Conservation (phyloP, 2,797 vertebrate species). For the Holocentrus rufus region DNA sequence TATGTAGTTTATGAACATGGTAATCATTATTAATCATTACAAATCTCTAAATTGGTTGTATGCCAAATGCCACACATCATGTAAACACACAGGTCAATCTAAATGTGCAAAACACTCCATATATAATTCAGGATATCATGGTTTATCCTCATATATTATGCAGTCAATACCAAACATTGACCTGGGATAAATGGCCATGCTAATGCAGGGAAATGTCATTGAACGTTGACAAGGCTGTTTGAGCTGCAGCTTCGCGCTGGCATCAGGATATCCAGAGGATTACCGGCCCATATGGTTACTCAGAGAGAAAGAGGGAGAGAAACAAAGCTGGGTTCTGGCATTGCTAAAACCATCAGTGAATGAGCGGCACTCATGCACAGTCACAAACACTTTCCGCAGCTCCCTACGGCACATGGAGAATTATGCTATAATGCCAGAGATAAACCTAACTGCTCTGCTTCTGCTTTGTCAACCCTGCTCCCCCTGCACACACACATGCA, state of each 20-base stretch:
- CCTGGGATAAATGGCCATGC: slow-evolving; percentile 14
- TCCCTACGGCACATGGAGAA: slow-evolving; percentile 30
- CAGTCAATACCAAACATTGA: slow-evolving; percentile 42
- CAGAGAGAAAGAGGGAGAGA: slow-evolving; percentile 25
- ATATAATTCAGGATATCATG: background rate
- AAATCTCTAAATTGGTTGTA: background rate
- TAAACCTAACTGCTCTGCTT: slow-evolving; percentile 35
- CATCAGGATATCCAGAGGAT: slow-evolving; percentile 61
- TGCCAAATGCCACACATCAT: background rate
- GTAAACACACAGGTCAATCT: background rate
- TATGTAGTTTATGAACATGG: background rate
- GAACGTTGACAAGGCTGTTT: slow-evolving; percentile 44
- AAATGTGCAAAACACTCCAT: background rate
- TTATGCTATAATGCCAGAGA: slow-evolving; percentile 48
- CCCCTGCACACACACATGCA: background rate
- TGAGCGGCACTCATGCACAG: slow-evolving; percentile 58
- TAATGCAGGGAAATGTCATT: slow-evolving; percentile 10
- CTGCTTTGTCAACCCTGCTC: slow-evolving; percentile 32
- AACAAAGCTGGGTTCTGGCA: slow-evolving; percentile 54
- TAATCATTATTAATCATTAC: background rate
- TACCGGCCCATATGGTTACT: slow-evolving; percentile 62
- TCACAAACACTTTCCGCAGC: slow-evolving; percentile 49
- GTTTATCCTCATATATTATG: slow-evolving; percentile 25
- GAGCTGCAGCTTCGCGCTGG: slow-evolving; percentile 46
- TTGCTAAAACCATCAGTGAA: slow-evolving; percentile 55